These are phyloP conservation scores for Hycleus phaleratus DNA, from an alignment of 1,140 invertebrate species.

Conservation along the genomic window DNA sequence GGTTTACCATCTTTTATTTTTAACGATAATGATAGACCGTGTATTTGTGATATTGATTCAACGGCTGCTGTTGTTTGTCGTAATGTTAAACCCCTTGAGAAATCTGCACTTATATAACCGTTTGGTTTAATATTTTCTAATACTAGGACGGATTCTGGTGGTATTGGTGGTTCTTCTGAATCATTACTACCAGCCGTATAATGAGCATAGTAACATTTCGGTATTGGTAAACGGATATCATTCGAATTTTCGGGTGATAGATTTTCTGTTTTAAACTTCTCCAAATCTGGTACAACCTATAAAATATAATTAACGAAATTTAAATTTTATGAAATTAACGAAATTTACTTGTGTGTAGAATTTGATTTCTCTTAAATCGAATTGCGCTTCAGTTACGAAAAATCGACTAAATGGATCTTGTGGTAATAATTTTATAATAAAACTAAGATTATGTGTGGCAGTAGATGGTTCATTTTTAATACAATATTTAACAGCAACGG, in stretches of 20 bases:
- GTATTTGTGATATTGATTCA: conserved; percentile 59
- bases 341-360: conserved; percentile 67
- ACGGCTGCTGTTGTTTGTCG: conserved; percentile 58
- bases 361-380: conserved; percentile 72
- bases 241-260: conserved; percentile 28
- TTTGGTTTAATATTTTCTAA: conserved; percentile 51
- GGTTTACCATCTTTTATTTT: conserved; percentile 53
- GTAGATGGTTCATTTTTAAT: conserved; percentile 29
- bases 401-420: conserved; percentile 65
- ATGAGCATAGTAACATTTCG: conserved; percentile 56
- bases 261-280: conserved; percentile 46
- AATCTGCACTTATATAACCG: conserved; percentile 51
- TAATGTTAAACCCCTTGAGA: conserved; percentile 59
- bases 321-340: neutral
- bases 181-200: conserved; percentile 47
- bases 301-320: conserved; percentile 19
- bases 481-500: conserved; percentile 48
- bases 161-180: conserved; percentile 42
- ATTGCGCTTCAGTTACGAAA: conserved; percentile 73
- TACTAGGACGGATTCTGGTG: conserved; percentile 56
- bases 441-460: conserved; percentile 41
- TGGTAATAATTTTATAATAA: conserved; percentile 69
- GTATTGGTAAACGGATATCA: conserved; percentile 48
- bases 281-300: conserved; percentile 57
- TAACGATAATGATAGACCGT: conserved; percentile 59